Conservation (phyloP, 2,113 vertebrate genomes). For the Castor canadensis region DNA sequence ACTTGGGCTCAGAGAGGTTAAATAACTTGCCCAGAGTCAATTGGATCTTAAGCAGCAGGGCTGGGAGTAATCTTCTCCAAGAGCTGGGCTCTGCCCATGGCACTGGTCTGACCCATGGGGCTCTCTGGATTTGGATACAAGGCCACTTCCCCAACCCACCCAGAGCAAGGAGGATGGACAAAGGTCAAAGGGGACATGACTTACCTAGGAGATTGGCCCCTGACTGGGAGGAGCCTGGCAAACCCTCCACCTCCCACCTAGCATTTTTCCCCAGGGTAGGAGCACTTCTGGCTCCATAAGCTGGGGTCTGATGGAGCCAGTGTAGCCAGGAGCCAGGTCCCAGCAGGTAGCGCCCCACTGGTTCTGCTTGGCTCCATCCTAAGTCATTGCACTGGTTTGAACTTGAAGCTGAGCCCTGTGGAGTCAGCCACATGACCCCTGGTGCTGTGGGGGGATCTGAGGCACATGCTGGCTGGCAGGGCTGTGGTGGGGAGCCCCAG, state of each 20-base stretch:
- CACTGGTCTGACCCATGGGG: neutral
- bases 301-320: neutral
- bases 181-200: neutral
- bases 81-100: neutral
- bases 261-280: neutral
- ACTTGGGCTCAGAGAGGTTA: neutral
- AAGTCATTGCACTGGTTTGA: neutral
- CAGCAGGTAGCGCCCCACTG: neutral
- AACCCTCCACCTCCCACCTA: neutral
- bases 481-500: rapidly evolving
- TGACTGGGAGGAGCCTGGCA: too few relatives aligned
- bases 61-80: neutral
- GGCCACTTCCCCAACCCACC: neutral
- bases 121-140: neutral
- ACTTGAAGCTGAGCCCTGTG: neutral
- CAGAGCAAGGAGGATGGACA: neutral
- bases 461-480: neutral
- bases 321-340: neutral
- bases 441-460: neutral
- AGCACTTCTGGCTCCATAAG: neutral
- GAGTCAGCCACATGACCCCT: neutral
- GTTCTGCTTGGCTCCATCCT: neutral
- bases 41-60: neutral
- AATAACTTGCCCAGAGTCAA: neutral
- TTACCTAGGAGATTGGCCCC: too few relatives aligned